Evolutionary conservation across 2,797 vertebrate genomes (phyloP).

Genomic region (Thamnophis elegans): DNA sequence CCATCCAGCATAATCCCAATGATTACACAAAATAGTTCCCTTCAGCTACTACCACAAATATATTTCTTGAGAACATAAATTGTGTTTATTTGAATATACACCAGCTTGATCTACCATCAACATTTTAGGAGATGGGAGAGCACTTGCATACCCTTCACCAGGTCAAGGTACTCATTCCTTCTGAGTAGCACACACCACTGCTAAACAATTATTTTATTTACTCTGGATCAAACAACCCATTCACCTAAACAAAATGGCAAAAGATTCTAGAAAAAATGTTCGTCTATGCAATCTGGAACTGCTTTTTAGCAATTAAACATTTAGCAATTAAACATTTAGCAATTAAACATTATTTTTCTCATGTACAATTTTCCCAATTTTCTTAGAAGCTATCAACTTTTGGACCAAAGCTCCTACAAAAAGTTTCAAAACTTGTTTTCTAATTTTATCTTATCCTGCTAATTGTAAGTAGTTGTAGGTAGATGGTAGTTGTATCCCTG

Average conservation of each 20-base stretch:
- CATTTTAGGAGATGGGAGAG: not conserved
- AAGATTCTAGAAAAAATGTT: not conserved
- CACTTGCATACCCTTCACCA: not conserved
- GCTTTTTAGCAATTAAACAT: not conserved
- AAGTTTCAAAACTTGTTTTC: not conserved
- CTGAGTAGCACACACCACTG: not conserved
- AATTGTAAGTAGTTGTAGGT: too few species aligned
- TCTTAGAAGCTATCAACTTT: not conserved
- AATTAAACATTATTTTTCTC: not conserved
- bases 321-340: not conserved
- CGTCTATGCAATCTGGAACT: not conserved
- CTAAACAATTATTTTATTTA: not conserved
- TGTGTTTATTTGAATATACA: not conserved
- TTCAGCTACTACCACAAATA: not conserved
- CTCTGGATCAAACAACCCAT: not conserved
- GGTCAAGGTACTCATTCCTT: too few species aligned
- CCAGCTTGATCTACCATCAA: not conserved
- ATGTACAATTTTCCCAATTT: not conserved
- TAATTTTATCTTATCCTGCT: not conserved
- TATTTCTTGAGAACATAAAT: not conserved
- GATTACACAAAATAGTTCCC: not conserved
- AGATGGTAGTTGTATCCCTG: not conserved
- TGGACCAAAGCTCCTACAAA: not conserved
- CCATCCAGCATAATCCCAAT: constrained; percentile 2
- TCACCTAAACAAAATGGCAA: not conserved